These are phyloP conservation scores for Geodia barretti DNA, from an alignment of 37 sponge, comb jelly and placozoan species.

Conservation along the genomic window DNA sequence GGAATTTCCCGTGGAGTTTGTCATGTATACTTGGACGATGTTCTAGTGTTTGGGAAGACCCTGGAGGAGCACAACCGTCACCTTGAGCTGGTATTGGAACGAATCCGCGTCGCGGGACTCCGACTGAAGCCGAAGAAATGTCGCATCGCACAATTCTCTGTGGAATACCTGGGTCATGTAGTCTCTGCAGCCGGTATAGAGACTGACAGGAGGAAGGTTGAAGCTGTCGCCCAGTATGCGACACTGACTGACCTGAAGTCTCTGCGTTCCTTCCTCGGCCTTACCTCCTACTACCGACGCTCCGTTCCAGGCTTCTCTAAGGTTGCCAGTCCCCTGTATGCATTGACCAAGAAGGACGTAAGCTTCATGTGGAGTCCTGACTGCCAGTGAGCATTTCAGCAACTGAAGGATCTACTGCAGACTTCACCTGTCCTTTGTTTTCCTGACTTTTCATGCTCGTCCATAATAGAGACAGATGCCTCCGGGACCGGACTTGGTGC, in stretches of 20 bases:
- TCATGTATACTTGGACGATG: conserved; percentile 61
- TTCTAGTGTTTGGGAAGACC: conserved; percentile 26
- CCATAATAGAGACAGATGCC: conserved; percentile 67
- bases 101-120: conserved; percentile 46
- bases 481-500: conserved; percentile 55
- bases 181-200: conserved; percentile 36
- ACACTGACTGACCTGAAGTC: conserved; percentile 4
- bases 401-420: conserved; percentile 42
- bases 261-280: conserved; percentile 22
- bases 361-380: conserved; percentile 33
- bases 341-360: conserved; percentile 35
- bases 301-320: conserved; percentile 40
- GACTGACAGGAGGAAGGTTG: conserved; percentile 46
- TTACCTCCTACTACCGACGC: conserved; percentile 51
- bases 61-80: conserved; percentile 44
- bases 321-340: conserved; percentile 44
- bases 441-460: conserved; percentile 26
- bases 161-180: conserved; percentile 37
- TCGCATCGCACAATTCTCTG: not conserved
- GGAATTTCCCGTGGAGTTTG: conserved; percentile 15
- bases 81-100: conserved; percentile 16
- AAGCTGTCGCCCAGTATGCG: conserved; percentile 4
- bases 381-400: conserved; percentile 45
- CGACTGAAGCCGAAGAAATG: conserved; percentile 30
- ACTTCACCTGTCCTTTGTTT: conserved; percentile 40